Conservation (phyloP, 2,797 vertebrate genomes). For the Coreius guichenoti region DNA sequence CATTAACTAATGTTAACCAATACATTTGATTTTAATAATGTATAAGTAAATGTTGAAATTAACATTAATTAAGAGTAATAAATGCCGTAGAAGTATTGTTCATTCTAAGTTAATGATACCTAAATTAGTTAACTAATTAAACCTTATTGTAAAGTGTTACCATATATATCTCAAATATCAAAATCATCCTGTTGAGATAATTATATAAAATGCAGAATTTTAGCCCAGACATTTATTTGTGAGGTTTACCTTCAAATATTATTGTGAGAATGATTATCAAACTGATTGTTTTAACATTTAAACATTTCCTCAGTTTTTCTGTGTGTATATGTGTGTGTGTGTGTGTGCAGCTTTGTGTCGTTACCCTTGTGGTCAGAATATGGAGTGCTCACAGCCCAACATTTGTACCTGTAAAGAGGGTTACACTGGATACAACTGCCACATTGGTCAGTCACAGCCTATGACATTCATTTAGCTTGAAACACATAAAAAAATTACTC, state of each 20-base stretch:
- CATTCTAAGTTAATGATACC: too few species aligned
- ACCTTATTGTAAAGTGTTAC: too few species aligned
- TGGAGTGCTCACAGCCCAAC: slow-evolving; percentile 86
- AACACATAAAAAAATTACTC: neutral
- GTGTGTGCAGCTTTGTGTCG: slow-evolving; percentile 83
- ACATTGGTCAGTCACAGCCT: slow-evolving; percentile 77
- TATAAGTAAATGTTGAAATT: too few species aligned
- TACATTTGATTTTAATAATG: too few species aligned
- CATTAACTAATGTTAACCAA: too few species aligned
- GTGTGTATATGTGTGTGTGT: slow-evolving; percentile 50
- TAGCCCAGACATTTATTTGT: neutral
- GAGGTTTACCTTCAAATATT: neutral
- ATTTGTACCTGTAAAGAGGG: slow-evolving; percentile 88
- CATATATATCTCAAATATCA: too few species aligned
- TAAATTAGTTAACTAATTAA: too few species aligned
- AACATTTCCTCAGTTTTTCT: slow-evolving; percentile 41
- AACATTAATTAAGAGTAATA: too few species aligned
- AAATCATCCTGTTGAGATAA: too few species aligned
- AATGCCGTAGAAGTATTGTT: too few species aligned
- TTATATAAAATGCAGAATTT: too few species aligned
- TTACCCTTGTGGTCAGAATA: slow-evolving; percentile 84
- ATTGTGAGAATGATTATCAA: neutral
- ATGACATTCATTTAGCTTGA: neutral
- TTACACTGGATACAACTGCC: slow-evolving; percentile 87
- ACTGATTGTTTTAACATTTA: neutral